Conservation (phyloP, 2,113 vertebrate species). For the Tursiops truncatus region DNA sequence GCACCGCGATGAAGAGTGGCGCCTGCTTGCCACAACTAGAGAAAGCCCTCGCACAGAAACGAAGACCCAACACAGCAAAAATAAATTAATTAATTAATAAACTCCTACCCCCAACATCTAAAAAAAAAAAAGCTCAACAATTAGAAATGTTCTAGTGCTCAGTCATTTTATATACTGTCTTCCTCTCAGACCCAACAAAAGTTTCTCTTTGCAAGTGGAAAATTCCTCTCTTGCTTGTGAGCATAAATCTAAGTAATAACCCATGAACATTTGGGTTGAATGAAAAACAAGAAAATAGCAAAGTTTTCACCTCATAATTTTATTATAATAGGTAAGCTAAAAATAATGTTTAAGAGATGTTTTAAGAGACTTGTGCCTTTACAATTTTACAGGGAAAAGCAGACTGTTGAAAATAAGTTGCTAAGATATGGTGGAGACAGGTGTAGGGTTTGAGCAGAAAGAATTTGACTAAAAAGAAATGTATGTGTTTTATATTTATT, state of each 20-base stretch:
- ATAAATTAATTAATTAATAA: too few species aligned
- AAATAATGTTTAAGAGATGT: conserved; percentile 63
- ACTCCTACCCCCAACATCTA: too few species aligned
- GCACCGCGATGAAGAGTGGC: too few species aligned
- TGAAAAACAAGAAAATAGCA: conserved; percentile 72
- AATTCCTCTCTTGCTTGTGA: conserved; percentile 33
- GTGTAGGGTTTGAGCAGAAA: not conserved
- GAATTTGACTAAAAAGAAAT: conserved; percentile 8
- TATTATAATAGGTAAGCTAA: conserved; percentile 75
- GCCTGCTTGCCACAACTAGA: too few species aligned
- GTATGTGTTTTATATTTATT: not conserved
- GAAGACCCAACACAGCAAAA: too few species aligned
- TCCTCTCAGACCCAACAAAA: conserved; percentile 21
- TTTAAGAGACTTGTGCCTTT: conserved; percentile 29
- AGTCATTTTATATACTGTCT: conserved; percentile 42
- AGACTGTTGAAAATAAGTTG: not conserved
- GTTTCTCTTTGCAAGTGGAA: conserved; percentile 66
- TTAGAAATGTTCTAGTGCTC: conserved; percentile 74
- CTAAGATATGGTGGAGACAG: not conserved
- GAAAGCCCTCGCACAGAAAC: too few species aligned
- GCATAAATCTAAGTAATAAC: conserved; percentile 66
- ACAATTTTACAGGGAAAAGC: not conserved
- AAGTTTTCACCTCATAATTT: conserved; percentile 69
- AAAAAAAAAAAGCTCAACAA: conserved; percentile 48
- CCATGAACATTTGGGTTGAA: conserved; percentile 69